phyloP scores from a whole-genome alignment of 1,140 invertebrate species.

The Mactra quadrangularis region DNA sequence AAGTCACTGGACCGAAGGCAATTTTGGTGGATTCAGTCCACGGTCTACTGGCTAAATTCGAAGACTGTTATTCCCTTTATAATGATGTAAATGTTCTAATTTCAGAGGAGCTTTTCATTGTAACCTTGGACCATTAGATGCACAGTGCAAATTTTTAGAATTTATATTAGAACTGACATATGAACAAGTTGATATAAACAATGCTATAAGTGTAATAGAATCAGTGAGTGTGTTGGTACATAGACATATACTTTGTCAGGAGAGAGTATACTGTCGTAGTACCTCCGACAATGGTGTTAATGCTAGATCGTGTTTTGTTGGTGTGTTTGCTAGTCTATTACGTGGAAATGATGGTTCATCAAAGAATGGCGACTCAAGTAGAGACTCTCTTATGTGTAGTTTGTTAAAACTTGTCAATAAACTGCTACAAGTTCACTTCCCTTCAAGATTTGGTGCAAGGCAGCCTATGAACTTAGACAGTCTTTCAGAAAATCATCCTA shows the following conservation, averaged over 20 bases:
- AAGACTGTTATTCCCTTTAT: too few relatives aligned
- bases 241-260: slow-evolving; percentile 86
- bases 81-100: too few relatives aligned
- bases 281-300: slow-evolving; percentile 83
- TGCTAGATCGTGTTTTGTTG: slow-evolving; percentile 85
- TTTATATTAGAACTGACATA: slow-evolving; percentile 88
- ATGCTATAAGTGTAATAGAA: slow-evolving; percentile 90
- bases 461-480: slow-evolving; percentile 46
- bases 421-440: slow-evolving; percentile 88
- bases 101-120: slow-evolving; percentile 88
- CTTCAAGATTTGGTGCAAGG: slow-evolving; percentile 42
- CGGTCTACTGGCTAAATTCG: too few relatives aligned
- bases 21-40: too few relatives aligned
- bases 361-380: slow-evolving; percentile 85
- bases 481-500: slow-evolving; percentile 58
- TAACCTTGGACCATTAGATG: slow-evolving; percentile 91
- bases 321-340: slow-evolving; percentile 88
- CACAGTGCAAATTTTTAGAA: slow-evolving; percentile 90
- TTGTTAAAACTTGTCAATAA: slow-evolving; percentile 88
- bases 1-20: too few relatives aligned
- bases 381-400: slow-evolving; percentile 88
- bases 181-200: slow-evolving; percentile 88
- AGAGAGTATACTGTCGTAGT: slow-evolving; percentile 84
- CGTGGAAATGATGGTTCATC: slow-evolving; percentile 86
- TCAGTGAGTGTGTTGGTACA: slow-evolving; percentile 88